Percentiles rank a stretch among this genome's conserved stretches.
Conservation (phyloP, 2,888 invertebrate genomes). For the Cremastinae sp. region DNA sequence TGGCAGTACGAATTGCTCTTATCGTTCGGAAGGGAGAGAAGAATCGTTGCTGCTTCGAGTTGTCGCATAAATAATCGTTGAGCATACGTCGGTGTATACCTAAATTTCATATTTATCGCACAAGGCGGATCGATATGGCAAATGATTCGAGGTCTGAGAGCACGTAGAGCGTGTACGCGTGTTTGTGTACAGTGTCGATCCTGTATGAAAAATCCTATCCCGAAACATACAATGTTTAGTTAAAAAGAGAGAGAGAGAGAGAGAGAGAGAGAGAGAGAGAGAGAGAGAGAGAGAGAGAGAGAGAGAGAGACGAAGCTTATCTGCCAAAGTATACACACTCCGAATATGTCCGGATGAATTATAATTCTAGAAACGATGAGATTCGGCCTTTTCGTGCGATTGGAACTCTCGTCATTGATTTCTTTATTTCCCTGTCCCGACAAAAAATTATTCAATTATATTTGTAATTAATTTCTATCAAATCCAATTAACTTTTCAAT, state of each 20-base stretch:
- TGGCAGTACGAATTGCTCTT: too few relatives aligned
- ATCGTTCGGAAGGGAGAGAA: not conserved
- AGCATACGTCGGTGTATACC: conserved; percentile 12
- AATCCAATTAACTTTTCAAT: too few relatives aligned
- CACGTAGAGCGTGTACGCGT: conserved; percentile 10
- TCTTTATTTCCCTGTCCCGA: too few relatives aligned
- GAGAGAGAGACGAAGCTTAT: too few relatives aligned
- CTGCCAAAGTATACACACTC: too few relatives aligned
- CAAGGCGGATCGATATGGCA: conserved; percentile 51
- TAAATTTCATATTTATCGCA: conserved; percentile 13
- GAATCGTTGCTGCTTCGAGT: not conserved
- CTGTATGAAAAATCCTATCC: conserved; percentile 33
- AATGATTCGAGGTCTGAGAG: conserved; percentile 41
- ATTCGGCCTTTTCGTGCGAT: too few relatives aligned
- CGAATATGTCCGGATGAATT: too few relatives aligned
- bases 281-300: too few relatives aligned
- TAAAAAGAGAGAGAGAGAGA: not conserved
- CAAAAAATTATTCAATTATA: too few relatives aligned
- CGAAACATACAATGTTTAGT: conserved; percentile 5
- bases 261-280: conserved; percentile 9
- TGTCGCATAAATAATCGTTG: conserved; percentile 21
- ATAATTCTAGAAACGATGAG: too few relatives aligned
- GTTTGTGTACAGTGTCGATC: conserved; percentile 32
- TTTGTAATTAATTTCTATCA: too few relatives aligned
- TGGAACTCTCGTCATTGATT: too few relatives aligned